Conservation (phyloP, 2,797 vertebrate species). For the Mormyrus proboscirostris region DNA sequence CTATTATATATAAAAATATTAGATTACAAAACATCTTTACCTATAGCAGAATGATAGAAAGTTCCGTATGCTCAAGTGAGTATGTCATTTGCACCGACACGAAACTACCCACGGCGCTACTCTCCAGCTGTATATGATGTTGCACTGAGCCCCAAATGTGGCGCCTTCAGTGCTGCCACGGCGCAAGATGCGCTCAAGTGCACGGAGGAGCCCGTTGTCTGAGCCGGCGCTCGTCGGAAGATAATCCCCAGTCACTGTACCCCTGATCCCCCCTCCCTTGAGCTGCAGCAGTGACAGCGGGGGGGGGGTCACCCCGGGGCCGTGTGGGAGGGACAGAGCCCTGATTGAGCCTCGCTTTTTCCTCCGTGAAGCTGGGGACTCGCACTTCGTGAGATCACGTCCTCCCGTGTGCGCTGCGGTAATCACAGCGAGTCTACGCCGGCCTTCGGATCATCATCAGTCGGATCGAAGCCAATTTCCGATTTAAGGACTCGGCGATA, state of each 20-base stretch:
- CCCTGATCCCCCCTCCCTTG: not conserved
- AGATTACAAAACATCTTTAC: not conserved
- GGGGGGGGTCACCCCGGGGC: slow-evolving; percentile 24
- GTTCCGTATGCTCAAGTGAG: not conserved
- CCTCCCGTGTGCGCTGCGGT: slow-evolving; percentile 32
- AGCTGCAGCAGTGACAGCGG: slow-evolving; percentile 23
- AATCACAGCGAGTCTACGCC: slow-evolving; percentile 26
- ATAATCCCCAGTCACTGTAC: not conserved
- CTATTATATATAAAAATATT: not conserved
- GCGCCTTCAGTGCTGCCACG: not conserved
- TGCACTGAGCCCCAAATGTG: not conserved
- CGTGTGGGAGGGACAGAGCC: slow-evolving; percentile 33
- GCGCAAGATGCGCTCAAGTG: not conserved
- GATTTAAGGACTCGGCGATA: slow-evolving; percentile 18
- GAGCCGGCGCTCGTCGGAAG: not conserved
- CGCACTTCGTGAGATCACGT: slow-evolving; percentile 41
- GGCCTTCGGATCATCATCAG: slow-evolving; percentile 15
- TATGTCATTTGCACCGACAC: not conserved
- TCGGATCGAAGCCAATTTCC: slow-evolving; percentile 23
- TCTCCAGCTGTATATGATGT: not conserved
- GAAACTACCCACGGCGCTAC: not conserved
- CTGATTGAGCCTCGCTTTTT: slow-evolving; percentile 32
- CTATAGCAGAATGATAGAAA: not conserved
- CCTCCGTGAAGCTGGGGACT: slow-evolving; percentile 24
- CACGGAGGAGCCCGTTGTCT: not conserved